Percentiles rank a stretch among this genome's conserved stretches.
Evolutionary conservation across 2,888 invertebrate genomes (phyloP).

Genomic region (Aproaerema taeniolella): DNA sequence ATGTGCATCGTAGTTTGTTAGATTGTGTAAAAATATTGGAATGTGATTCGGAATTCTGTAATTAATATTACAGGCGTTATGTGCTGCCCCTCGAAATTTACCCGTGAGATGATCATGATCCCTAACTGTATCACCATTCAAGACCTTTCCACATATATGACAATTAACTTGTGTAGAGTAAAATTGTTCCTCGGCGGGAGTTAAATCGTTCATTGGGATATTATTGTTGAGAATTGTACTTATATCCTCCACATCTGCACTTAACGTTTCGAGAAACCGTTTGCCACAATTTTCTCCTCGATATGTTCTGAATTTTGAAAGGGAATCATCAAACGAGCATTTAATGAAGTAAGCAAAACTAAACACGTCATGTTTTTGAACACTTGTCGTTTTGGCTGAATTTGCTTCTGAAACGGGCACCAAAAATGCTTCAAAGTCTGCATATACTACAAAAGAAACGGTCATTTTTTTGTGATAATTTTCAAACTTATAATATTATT

Average conservation of each 20-base stretch:
- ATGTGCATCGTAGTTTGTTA: slow-evolving; percentile 31
- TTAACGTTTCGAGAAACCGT: slow-evolving; percentile 24
- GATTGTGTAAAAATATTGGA: slow-evolving; percentile 26
- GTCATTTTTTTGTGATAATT: slow-evolving; percentile 16
- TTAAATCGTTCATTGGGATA: too few relatives aligned
- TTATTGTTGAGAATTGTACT: too few relatives aligned
- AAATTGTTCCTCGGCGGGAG: slow-evolving; percentile 16
- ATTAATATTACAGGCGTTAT: slow-evolving; percentile 10
- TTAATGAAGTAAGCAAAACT: slow-evolving; percentile 32
- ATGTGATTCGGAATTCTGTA: background rate
- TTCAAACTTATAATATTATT: slow-evolving; percentile 19
- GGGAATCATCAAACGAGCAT: slow-evolving; percentile 26
- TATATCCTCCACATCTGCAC: slow-evolving; percentile 21
- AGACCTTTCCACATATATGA: slow-evolving; percentile 20
- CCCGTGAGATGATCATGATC: slow-evolving; percentile 26
- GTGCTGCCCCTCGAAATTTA: slow-evolving; percentile 24
- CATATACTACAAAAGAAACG: slow-evolving; percentile 16
- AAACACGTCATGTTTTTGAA: slow-evolving; percentile 25
- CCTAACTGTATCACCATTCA: slow-evolving; percentile 15
- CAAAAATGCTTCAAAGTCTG: background rate
- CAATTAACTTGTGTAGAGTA: slow-evolving; percentile 14
- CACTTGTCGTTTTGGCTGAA: slow-evolving; percentile 24
- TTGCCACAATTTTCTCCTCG: slow-evolving; percentile 24
- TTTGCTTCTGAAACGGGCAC: slow-evolving; percentile 20
- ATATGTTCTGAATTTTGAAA: slow-evolving; percentile 26